These are phyloP conservation scores for Rhagonycha fulva DNA, from an alignment of 2,888 invertebrate genomes.

Conservation along the genomic window DNA sequence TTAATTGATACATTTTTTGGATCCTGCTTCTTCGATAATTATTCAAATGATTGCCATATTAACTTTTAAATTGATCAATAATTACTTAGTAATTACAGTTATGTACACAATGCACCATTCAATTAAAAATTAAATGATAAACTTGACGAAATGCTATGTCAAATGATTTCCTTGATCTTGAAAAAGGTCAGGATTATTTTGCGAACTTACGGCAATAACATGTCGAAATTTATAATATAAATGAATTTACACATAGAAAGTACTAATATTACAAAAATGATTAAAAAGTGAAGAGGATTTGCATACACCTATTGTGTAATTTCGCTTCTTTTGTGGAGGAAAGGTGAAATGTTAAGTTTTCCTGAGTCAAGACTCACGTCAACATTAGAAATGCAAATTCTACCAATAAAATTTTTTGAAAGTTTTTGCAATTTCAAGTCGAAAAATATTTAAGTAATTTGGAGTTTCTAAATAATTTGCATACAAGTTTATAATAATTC, in stretches of 20 bases:
- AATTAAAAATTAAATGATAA: background rate
- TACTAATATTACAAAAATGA: background rate
- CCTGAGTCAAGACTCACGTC: background rate
- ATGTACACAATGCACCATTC: background rate
- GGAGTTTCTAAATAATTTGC: background rate
- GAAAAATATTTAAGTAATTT: background rate
- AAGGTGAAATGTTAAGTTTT: constrained; percentile 2
- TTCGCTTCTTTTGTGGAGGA: background rate
- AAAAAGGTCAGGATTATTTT: background rate
- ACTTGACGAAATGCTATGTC: too few relatives aligned
- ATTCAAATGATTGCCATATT: background rate
- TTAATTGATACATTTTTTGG: background rate
- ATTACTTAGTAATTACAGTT: background rate
- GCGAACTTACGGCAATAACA: background rate
- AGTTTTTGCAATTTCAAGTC: background rate
- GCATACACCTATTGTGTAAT: constrained; percentile 1
- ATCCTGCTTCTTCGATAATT: background rate
- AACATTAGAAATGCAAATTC: background rate
- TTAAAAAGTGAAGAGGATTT: background rate
- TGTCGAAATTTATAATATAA: background rate
- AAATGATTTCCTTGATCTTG: background rate
- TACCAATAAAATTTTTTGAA: background rate
- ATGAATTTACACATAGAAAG: background rate
- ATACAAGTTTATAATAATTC: background rate
- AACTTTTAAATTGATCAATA: background rate